Percentiles rank a stretch among this genome's conserved stretches.
phyloP scores from a whole-genome alignment of 2,113 vertebrate species.

The Aleadryas rufinucha region DNA sequence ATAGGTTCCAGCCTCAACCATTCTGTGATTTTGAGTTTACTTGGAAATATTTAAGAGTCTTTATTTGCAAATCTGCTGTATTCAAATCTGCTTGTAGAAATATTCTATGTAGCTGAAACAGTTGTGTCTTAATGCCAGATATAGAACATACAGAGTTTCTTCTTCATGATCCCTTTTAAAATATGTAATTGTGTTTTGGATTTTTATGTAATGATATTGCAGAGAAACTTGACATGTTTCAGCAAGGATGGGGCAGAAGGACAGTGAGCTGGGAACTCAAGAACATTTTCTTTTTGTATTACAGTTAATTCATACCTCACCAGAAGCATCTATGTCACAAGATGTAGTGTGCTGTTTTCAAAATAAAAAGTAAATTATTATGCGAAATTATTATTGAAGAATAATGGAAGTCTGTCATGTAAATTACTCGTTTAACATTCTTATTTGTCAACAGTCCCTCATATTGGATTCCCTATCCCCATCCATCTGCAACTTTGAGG shows the following conservation, averaged over 20 bases:
- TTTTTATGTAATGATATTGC: background rate
- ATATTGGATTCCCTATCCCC: background rate
- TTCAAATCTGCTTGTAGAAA: background rate
- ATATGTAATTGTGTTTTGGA: background rate
- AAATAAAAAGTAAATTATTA: background rate
- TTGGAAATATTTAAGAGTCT: background rate
- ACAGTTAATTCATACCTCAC: background rate
- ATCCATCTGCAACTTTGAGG: conserved; percentile 40
- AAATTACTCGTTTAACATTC: background rate
- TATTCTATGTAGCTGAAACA: background rate
- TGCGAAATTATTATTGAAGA: background rate
- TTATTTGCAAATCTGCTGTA: background rate
- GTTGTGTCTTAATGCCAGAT: background rate
- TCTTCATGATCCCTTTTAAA: background rate
- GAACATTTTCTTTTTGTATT: background rate
- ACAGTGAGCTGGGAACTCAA: background rate
- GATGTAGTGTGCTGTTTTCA: background rate
- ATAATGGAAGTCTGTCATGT: background rate
- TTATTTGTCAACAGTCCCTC: background rate
- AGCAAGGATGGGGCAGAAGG: background rate
- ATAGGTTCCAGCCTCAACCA: background rate
- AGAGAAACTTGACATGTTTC: background rate
- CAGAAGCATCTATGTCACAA: background rate
- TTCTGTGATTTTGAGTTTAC: background rate
- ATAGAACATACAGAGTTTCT: background rate